Percentiles rank a stretch among this genome's conserved stretches.
Conservation (phyloP, 2,888 invertebrate species). For the Cetonia aurata region DNA sequence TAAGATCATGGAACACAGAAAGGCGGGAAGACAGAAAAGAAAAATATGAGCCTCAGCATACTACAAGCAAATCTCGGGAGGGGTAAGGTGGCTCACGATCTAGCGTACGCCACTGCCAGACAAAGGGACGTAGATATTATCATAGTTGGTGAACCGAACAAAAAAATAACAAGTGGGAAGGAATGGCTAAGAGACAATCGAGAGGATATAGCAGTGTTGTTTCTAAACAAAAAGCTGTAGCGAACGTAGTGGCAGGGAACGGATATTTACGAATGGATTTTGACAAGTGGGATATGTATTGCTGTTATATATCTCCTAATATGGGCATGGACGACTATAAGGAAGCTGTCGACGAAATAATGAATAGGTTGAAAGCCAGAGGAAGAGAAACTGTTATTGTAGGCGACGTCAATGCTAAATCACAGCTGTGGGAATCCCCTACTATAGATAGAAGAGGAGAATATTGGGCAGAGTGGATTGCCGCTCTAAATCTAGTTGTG, state of each 20-base stretch:
- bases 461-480: conserved; percentile 50
- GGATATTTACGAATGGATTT: conserved; percentile 19
- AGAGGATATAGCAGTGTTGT: conserved; percentile 1
- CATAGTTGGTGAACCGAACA: conserved; percentile 35
- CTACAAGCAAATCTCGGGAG: conserved; percentile 33
- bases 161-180: conserved; percentile 8
- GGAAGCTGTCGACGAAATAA: conserved; percentile 10
- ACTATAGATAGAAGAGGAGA: conserved; percentile 51
- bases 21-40: background rate
- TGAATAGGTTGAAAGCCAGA: background rate
- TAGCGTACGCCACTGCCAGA: conserved; percentile 23
- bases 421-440: conserved; percentile 52
- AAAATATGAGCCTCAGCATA: conserved; percentile 18
- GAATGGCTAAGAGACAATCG: conserved; percentile 21
- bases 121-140: conserved; percentile 18
- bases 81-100: conserved; percentile 22
- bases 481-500: conserved; percentile 7
- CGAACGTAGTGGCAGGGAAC: background rate
- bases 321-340: conserved; percentile 6
- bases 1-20: background rate
- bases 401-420: conserved; percentile 14
- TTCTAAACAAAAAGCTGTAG: conserved; percentile 11
- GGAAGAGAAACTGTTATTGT: background rate
- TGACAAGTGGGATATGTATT: conserved; percentile 6
- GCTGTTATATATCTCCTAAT: conserved; percentile 15